phyloP scores from a whole-genome alignment of 2,888 invertebrate genomes.

The Ophion costatus region DNA sequence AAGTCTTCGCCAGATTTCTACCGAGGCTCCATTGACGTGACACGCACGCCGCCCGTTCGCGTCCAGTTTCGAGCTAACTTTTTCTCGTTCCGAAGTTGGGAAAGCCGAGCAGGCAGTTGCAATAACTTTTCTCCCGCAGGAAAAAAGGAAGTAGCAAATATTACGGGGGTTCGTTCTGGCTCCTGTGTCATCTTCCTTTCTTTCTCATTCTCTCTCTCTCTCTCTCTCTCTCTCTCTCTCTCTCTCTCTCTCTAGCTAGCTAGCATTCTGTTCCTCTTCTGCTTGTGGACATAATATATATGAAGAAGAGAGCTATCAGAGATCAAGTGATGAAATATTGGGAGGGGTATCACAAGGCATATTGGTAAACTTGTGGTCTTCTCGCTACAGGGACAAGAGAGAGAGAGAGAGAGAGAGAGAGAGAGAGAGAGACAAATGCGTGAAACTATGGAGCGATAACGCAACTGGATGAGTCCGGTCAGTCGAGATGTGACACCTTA shows the following conservation, averaged over 20 bases:
- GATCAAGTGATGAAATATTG: conserved; percentile 63
- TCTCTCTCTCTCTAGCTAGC: background rate
- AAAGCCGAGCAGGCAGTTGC: conserved; percentile 31
- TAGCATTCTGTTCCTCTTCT: background rate
- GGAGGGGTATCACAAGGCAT: conserved; percentile 71
- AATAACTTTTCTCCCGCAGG: conserved; percentile 64
- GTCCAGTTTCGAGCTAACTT: conserved; percentile 23
- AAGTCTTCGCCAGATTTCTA: conserved; percentile 22
- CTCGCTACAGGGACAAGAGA: conserved; percentile 17
- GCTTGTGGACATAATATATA: conserved; percentile 42
- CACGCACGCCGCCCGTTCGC: conserved; percentile 10
- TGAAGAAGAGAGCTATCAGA: conserved; percentile 49
- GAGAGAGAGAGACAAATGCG: conserved; percentile 27
- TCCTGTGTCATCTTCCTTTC: conserved; percentile 24
- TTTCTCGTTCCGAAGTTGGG: conserved; percentile 57
- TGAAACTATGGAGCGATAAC: conserved; percentile 65
- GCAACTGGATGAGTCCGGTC: conserved; percentile 56
- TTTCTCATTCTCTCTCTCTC: background rate
- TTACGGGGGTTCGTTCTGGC: conserved; percentile 23
- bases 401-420: conserved; percentile 26
- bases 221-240: background rate
- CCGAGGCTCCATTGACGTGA: conserved; percentile 49
- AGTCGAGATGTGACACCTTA: conserved; percentile 72
- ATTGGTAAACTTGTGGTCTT: conserved; percentile 75
- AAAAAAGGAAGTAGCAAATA: conserved; percentile 33